Base-by-base conservation (phyloP, 1,140 invertebrate genomes). In the Heterodera schachtii region DNA sequence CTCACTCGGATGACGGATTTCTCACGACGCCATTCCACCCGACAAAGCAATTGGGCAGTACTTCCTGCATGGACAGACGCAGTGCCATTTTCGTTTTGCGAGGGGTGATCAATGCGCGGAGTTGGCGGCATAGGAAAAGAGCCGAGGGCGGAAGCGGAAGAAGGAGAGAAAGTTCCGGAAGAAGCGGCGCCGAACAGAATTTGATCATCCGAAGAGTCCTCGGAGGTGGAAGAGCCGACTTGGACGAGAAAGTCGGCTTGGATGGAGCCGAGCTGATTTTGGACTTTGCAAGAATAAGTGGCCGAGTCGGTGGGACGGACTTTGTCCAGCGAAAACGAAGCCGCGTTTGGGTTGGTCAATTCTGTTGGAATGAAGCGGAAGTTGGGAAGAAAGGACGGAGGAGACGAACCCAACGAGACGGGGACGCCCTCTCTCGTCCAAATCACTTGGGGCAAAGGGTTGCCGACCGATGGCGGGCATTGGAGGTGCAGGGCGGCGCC, bases 221-320 rank as follows among this genome's bases (percentile, higher is more conserved):
- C 73, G 13, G 21, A 31, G 44, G 16, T 83, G 41, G 16, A 44
- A 11, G 52, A 19, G n/a, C 31, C 66, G n/a, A 46, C 46, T 47
- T 66, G 60, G 31, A 83, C 67, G 9, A 13, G 41, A 46, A 83
- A 83, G 71, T 83, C 80, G 13, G 80, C 73, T 46, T 82, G 70
- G n/a, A 83, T 43, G 31, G 82, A 84, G 16, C 91, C 91, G 19
- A 89, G 91, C 47, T 90, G 87, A 84, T 91, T 91, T 46, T 84
- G 84, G 3, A 91, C 91, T 9, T 87, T 73, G 87, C 91, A 92
- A 0, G 89, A 85, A 81, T 91, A 92, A 6, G 90, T 88, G 47
- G 91, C 91, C 60, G 90, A 90, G 81, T 91, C 89, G 19, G 67
- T 41, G 9, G 86, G 78, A 44, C 64, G 46, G 8, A 83, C 82